phyloP scores from a whole-genome alignment of 2,888 invertebrate species.

The Noctua janthe region DNA sequence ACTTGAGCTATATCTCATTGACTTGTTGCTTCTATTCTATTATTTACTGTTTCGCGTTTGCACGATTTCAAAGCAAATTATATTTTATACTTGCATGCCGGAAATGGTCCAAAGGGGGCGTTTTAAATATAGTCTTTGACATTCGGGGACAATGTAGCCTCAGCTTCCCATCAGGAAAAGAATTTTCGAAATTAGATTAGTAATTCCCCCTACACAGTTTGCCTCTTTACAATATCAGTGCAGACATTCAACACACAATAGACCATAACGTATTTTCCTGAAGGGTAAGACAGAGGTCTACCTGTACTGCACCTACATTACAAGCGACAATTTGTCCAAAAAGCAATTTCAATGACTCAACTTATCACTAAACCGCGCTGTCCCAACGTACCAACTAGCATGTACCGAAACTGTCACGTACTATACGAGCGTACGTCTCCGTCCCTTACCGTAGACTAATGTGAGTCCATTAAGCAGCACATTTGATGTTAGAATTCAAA shows the following conservation, averaged over 20 bases:
- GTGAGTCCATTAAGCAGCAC: conserved; percentile 50
- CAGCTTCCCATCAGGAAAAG: background rate
- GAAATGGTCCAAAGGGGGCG: background rate
- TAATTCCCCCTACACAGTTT: background rate
- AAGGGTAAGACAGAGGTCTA: background rate
- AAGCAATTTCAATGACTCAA: conserved; percentile 5
- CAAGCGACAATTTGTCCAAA: conserved; percentile 3
- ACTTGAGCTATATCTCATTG: background rate
- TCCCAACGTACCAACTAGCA: background rate
- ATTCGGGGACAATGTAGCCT: background rate
- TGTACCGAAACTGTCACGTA: conserved; percentile 8
- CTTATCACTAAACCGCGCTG: conserved; percentile 5
- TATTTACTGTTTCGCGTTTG: no score
- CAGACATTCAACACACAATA: background rate
- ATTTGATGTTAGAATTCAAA: conserved; percentile 56
- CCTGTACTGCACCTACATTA: background rate
- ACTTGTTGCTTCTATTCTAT: background rate
- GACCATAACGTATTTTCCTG: background rate
- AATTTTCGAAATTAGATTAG: background rate
- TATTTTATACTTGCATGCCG: background rate
- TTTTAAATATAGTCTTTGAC: background rate
- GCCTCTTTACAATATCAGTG: background rate
- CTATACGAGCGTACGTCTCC: conserved; percentile 4
- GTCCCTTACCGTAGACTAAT: conserved; percentile 47
- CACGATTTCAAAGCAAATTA: background rate